Conservation (phyloP, 53 echinoderm and acorn worm genomes). For the Holothuria scabra region DNA sequence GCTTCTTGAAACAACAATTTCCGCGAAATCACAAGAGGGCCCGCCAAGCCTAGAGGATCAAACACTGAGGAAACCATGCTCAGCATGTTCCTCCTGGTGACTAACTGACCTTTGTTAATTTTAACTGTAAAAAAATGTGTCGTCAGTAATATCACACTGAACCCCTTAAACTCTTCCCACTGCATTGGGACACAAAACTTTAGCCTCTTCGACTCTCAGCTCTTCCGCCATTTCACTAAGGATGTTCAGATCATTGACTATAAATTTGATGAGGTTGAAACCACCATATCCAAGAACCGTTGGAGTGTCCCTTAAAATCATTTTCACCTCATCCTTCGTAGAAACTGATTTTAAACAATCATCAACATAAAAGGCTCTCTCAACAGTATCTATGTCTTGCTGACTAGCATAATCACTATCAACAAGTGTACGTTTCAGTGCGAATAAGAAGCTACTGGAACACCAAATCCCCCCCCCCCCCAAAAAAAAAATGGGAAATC, state of each 20-base stretch:
- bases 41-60: slow-evolving; percentile 52
- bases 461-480: slow-evolving; percentile 11
- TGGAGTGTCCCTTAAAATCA: slow-evolving; percentile 39
- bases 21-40: slow-evolving; percentile 7
- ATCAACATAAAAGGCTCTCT: slow-evolving; percentile 18
- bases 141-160: slow-evolving; percentile 44
- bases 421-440: neutral
- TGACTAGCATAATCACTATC: neutral
- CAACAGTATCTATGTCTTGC: neutral
- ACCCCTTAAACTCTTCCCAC: slow-evolving; percentile 23
- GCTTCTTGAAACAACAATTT: slow-evolving; percentile 44
- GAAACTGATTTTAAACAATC: slow-evolving; percentile 42
- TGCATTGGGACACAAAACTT: neutral
- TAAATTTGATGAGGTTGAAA: slow-evolving; percentile 18
- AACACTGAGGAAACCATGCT: slow-evolving; percentile 48
- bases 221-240: slow-evolving; percentile 27
- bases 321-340: neutral
- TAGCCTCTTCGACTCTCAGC: neutral
- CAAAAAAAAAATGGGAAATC: slow-evolving; percentile 1
- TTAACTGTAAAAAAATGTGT: slow-evolving; percentile 26
- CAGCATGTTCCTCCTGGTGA: too few relatives aligned
- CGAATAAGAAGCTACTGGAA: neutral
- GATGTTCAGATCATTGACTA: slow-evolving; percentile 36
- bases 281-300: slow-evolving; percentile 42
- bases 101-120: slow-evolving; percentile 1